These are phyloP conservation scores for Orientallactaga sibirica DNA, from an alignment of 2,797 vertebrate species.

Conservation along the genomic window DNA sequence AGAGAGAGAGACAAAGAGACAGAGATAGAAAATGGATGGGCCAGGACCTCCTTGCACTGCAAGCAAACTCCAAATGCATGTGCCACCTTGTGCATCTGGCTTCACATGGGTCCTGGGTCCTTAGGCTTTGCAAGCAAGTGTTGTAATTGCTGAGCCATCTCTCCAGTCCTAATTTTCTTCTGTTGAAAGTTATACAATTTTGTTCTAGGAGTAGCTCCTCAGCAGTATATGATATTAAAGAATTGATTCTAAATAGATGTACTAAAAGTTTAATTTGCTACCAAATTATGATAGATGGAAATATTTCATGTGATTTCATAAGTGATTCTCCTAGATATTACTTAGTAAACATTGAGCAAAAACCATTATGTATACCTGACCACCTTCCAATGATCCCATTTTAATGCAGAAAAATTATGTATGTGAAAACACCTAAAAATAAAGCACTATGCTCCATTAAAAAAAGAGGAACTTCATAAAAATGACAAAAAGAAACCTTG, in stretches of 20 bases:
- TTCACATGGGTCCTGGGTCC: no score
- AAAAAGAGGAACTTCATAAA: background rate
- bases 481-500: background rate
- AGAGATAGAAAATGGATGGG: no score
- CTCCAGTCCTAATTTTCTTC: background rate
- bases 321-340: background rate
- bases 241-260: conserved; percentile 20
- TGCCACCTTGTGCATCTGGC: no score
- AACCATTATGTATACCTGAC: background rate
- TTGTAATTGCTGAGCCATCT: no score
- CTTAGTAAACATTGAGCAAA: background rate
- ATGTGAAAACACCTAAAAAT: background rate
- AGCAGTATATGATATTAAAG: background rate
- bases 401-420: background rate
- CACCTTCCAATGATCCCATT: background rate
- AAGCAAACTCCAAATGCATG: no score
- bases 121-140: no score
- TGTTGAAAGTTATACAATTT: background rate
- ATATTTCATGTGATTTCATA: background rate
- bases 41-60: no score
- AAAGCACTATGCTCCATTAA: no score
- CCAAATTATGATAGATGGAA: background rate
- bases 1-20: no score
- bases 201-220: background rate
- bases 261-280: conserved; percentile 2